Base-by-base conservation (phyloP, 2,888 invertebrate species). In the Drosophila percnosoma region DNA sequence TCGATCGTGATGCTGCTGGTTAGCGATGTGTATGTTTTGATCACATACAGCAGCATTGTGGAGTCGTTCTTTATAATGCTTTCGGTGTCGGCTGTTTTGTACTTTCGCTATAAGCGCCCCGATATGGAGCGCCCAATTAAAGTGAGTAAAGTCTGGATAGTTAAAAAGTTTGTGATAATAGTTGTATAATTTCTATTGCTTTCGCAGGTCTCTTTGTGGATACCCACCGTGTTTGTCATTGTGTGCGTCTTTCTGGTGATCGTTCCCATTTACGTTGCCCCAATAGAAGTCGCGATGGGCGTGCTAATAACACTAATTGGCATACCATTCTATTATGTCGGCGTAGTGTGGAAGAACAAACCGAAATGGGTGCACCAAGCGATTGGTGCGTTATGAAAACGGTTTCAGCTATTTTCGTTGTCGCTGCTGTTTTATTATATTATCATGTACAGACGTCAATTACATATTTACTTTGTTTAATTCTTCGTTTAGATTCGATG, bases 61-160 rank as follows among this genome's bases (percentile, higher is more conserved):
- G 98, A 98, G 93, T 97, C 98, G 31, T 96, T 97, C 92, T 98
- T 98, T 93, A 97, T 98, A 55, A 97, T 97, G 92, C 92, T 98
- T 38, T 97, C 98, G 45, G 97, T 98, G 53, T 95, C 96, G 72
- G 98, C 97, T 2, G 95, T 98, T 73, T 93, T 98, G 34, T 97
- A 96, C 94, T 94, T 98, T 76, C 94, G 98, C 45, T 96, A 96
- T 93, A 97, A 95, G 90, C 94, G 94, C 80, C 98, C 98, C 0
- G 93, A 96, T 68, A 94, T 98, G 93, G 93, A 94, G 2, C 94
- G 98, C 82, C 98, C 98, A 45, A 98, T 98, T 70, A 97, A 96
- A 94, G 97, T 97, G 92, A 91, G 84, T 80, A 33, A 33, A 33
- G 33, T 66, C 69, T 24, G 24, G 7, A 36, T 21, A 15, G 38